Conservation (phyloP, 2,113 vertebrate species). For the Oncorhynchus clarkii region DNA sequence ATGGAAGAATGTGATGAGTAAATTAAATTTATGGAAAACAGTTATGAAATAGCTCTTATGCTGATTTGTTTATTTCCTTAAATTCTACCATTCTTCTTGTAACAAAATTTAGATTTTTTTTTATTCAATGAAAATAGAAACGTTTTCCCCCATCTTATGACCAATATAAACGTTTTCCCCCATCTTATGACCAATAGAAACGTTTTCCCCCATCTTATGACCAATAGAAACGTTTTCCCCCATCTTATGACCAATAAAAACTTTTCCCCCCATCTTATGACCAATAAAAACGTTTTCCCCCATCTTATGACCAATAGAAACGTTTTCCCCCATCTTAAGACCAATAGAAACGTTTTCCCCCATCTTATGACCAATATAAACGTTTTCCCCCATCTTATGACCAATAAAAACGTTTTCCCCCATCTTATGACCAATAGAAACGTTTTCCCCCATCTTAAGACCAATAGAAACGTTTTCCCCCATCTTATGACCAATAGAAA, state of each 20-base stretch:
- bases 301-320: too few species aligned
- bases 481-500: not conserved
- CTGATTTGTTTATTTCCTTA: slow-evolving; percentile 23
- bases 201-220: too few species aligned
- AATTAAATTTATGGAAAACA: slow-evolving; percentile 24
- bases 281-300: too few species aligned
- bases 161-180: too few species aligned
- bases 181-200: too few species aligned
- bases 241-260: too few species aligned
- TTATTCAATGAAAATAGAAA: not conserved
- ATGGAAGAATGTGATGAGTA: slow-evolving; percentile 11
- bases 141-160: too few species aligned
- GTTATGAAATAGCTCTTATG: not conserved
- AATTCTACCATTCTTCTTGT: not conserved
- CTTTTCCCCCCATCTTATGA: not conserved
- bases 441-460: not conserved
- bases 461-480: too few species aligned
- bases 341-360: too few species aligned
- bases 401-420: too few species aligned
- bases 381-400: not conserved
- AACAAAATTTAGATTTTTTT: slow-evolving; percentile 16
- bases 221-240: too few species aligned
- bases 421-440: not conserved
- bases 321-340: not conserved
- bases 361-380: not conserved